A percentile compares a stretch with the other conserved stretches of the same genome.
phyloP scores from a whole-genome alignment of 1,140 invertebrate species.

The Zaprionus capensis region DNA sequence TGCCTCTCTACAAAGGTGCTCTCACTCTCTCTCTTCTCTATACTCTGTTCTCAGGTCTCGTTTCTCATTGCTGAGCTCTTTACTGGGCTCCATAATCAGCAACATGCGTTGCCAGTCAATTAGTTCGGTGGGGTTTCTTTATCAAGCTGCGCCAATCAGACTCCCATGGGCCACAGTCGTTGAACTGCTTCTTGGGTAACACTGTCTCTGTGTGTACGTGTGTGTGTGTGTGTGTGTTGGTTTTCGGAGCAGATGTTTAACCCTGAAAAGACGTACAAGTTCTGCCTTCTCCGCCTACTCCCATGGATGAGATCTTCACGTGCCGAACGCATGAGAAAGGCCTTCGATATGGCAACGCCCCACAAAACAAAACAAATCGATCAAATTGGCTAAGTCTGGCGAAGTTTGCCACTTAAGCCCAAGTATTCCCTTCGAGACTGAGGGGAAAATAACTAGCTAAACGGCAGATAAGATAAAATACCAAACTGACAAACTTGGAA shows the following conservation, averaged over 20 bases:
- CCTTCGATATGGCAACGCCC: constrained; percentile 45
- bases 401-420: constrained; percentile 36
- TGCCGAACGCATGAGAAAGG: constrained; percentile 32
- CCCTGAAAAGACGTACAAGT: constrained; percentile 25
- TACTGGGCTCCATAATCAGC: constrained; percentile 22
- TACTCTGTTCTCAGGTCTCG: too few species aligned
- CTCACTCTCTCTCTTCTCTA: neutral
- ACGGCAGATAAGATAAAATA: constrained; percentile 70
- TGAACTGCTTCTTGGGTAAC: constrained; percentile 29
- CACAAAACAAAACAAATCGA: constrained; percentile 52
- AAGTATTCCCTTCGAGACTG: constrained; percentile 39
- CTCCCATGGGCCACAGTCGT: constrained; percentile 24
- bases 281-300: neutral
- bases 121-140: constrained; percentile 20
- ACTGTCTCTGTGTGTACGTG: neutral
- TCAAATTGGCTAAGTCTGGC: constrained; percentile 53
- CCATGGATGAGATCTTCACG: constrained; percentile 11
- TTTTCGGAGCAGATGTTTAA: constrained; percentile 24
- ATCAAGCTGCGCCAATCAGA: constrained; percentile 50
- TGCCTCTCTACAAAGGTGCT: neutral
- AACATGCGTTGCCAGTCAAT: constrained; percentile 27
- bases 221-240: neutral
- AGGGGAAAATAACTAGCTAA: constrained; percentile 1
- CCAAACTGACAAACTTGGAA: constrained; percentile 53
- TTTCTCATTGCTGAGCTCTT: neutral